phyloP scores from a whole-genome alignment of 2,113 vertebrate genomes.

The Oryzias melastigma region DNA sequence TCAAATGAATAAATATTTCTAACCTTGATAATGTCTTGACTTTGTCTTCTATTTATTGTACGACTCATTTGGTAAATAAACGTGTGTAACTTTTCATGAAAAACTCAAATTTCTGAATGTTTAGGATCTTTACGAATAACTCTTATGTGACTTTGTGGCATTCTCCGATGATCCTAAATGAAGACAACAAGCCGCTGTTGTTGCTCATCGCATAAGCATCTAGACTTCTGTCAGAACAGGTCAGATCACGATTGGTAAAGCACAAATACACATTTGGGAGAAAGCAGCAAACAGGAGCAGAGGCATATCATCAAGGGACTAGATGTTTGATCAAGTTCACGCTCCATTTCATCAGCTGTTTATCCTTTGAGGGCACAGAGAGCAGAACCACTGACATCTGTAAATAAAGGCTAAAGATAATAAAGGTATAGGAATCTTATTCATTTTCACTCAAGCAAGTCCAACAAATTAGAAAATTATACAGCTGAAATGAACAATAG shows the following conservation, averaged over 20 bases:
- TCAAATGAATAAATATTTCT: too few relatives aligned
- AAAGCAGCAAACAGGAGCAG: constrained; percentile 6
- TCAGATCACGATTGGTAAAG: constrained; percentile 3
- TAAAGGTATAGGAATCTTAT: not conserved
- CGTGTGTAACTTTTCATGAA: too few relatives aligned
- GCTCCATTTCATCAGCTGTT: constrained; percentile 10
- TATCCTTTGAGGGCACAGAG: constrained; percentile 7
- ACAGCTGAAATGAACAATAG: not conserved
- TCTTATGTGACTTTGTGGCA: constrained; percentile 40
- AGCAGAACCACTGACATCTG: not conserved
- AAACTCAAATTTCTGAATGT: too few relatives aligned
- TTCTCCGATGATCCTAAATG: constrained; percentile 26
- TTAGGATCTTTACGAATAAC: constrained; percentile 3
- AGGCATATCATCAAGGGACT: constrained; percentile 4
- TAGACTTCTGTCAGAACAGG: constrained; percentile 17
- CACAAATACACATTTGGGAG: constrained; percentile 12
- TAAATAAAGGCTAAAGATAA: constrained; percentile 3
- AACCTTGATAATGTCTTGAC: too few relatives aligned
- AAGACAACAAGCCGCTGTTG: constrained; percentile 1
- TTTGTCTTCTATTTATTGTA: too few relatives aligned
- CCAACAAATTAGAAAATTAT: not conserved
- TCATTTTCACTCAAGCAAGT: not conserved
- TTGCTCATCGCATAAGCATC: constrained; percentile 6
- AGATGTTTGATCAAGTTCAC: constrained; percentile 1
- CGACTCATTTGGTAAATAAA: too few relatives aligned